Evolutionary conservation across 2,888 invertebrate species (phyloP).

Genomic region (Hypena proboscidalis): DNA sequence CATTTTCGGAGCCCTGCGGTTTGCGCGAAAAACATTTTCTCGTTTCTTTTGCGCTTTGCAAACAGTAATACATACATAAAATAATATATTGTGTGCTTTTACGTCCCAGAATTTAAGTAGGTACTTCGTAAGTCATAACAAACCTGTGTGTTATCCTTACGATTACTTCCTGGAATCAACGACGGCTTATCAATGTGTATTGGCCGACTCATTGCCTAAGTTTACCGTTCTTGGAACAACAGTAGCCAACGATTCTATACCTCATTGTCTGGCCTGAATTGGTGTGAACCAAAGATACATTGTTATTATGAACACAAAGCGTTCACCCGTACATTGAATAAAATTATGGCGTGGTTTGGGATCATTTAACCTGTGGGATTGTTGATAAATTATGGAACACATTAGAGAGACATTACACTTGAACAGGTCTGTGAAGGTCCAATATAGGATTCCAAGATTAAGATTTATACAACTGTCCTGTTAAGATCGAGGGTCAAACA

Average conservation of each 20-base stretch:
- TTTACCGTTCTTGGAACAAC: conserved; percentile 28
- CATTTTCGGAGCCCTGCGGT: conserved; percentile 70
- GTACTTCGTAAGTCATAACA: too few species aligned
- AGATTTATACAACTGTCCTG: too few species aligned
- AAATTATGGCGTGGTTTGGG: conserved; percentile 5
- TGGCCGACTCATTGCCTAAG: conserved; percentile 17
- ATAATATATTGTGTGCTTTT: conserved; percentile 50
- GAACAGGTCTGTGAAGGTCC: neutral
- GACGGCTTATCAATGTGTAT: conserved; percentile 12
- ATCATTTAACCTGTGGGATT: neutral
- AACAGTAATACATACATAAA: conserved; percentile 37
- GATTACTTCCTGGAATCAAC: conserved; percentile 14
- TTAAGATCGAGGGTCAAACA: too few species aligned
- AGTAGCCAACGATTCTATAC: conserved; percentile 24
- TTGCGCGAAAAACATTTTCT: conserved; percentile 61
- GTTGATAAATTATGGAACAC: neutral
- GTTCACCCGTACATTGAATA: conserved; percentile 13
- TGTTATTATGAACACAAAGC: conserved; percentile 18
- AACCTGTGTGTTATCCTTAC: neutral
- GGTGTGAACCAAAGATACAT: conserved; percentile 26
- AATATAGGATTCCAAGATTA: too few species aligned
- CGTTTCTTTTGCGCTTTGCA: conserved; percentile 59
- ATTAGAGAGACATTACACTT: neutral
- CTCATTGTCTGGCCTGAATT: conserved; percentile 32
- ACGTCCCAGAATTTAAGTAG: conserved; percentile 18